A percentile compares a stretch with the other conserved stretches of the same genome.
These are phyloP conservation scores for Lepus europaeus DNA, from an alignment of 2,113 vertebrate species.

Conservation along the genomic window DNA sequence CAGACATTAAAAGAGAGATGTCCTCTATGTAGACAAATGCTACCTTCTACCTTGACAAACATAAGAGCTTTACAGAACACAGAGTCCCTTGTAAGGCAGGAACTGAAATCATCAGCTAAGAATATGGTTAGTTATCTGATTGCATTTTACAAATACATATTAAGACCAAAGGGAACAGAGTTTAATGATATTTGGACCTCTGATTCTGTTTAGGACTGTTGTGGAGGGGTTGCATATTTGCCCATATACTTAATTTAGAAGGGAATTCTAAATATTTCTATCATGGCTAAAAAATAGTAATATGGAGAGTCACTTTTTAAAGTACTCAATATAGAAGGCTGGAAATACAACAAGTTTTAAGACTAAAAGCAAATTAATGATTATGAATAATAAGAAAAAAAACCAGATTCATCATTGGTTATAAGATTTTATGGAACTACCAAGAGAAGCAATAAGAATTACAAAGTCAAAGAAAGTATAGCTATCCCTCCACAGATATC, in stretches of 20 bases:
- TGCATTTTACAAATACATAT: background rate
- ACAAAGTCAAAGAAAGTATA: background rate
- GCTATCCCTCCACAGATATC: background rate
- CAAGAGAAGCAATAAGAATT: background rate
- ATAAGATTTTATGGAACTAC: background rate
- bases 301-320: background rate
- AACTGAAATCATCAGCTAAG: background rate
- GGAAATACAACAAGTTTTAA: background rate
- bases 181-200: background rate
- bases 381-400: background rate
- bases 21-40: background rate
- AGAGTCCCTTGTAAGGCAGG: background rate
- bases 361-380: conserved; percentile 24
- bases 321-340: background rate
- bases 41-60: background rate
- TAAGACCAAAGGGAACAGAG: background rate
- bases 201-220: background rate
- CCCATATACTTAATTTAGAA: background rate
- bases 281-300: background rate
- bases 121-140: background rate
- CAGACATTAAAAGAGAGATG: background rate
- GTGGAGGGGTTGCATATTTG: background rate
- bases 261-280: conserved; percentile 17
- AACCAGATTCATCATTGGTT: background rate
- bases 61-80: background rate